These are phyloP conservation scores for Lycopodina hypogea DNA, from an alignment of 37 sponge, comb jelly and placozoan genomes.

Conservation along the genomic window DNA sequence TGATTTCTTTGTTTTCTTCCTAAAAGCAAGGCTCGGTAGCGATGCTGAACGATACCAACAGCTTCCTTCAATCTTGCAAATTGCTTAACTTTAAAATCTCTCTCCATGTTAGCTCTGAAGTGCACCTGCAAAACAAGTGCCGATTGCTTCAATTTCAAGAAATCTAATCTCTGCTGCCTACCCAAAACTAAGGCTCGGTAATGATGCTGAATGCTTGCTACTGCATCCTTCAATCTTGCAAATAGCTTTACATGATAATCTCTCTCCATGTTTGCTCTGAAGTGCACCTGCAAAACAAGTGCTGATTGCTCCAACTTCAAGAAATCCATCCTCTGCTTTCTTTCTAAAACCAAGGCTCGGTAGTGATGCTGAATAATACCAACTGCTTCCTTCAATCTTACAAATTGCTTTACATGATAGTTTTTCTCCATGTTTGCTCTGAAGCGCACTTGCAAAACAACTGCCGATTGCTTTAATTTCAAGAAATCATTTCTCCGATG, in stretches of 20 bases:
- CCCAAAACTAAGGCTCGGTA: conserved; percentile 23
- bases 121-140: not conserved
- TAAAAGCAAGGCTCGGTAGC: conserved; percentile 7
- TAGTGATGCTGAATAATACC: conserved; percentile 21
- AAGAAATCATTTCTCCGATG: not conserved
- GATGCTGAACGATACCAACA: conserved; percentile 6
- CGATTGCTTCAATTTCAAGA: not conserved
- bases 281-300: not conserved
- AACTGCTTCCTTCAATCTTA: conserved; percentile 1
- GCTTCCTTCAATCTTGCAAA: conserved; percentile 20
- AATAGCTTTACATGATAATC: not conserved
- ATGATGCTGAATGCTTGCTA: conserved; percentile 32
- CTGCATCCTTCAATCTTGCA: conserved; percentile 12
- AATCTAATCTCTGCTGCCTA: not conserved
- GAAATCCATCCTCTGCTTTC: not conserved
- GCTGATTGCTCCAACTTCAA: not conserved
- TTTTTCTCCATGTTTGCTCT: conserved; percentile 16
- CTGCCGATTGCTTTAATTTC: not conserved
- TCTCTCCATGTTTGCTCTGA: not conserved
- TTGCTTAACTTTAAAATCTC: not conserved
- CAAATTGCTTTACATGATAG: not conserved
- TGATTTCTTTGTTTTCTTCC: not conserved
- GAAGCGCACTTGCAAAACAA: conserved; percentile 2
- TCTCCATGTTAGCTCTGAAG: conserved; percentile 8
- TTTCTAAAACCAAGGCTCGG: not conserved